Evolutionary conservation across 2,797 vertebrate species (phyloP), one percentile per base, ranked within the genome.

Genomic region (Micrastur ruficollis): DNA sequence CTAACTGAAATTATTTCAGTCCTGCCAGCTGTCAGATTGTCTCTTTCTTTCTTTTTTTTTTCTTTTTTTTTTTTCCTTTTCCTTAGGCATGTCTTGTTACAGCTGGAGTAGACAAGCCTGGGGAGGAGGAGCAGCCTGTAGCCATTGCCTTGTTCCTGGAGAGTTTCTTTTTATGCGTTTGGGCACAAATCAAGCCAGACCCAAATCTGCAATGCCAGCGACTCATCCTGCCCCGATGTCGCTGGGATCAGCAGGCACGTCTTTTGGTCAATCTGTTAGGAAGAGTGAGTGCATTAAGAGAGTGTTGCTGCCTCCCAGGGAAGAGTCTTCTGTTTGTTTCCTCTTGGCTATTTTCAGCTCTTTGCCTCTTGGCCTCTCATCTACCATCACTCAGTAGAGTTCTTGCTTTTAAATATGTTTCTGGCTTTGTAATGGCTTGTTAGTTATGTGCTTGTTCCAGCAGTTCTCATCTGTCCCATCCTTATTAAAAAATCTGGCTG

Each of bases 1-100:
- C 27, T 11, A 23, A n/a, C 71, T 34, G 36, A 55, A 75, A 18
- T 38, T 8, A 22, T 56, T 93, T 63, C 65, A 85, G n/a, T 32
- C 52, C 75, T 93, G 75, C 56, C 83, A 91, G 83, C 63, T 93
- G 67, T 85, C 81, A 55, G 66, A 47, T 18, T 68, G 7, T 5
- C 17, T 15, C 63, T n/a, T 14, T 50, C 32, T 76, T 12, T 21
- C 5, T 21, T 5, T 17, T 15, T 27, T 34, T 4, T 11, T 16
- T 5, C 21, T 32, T 29, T 31, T 78, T 49, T 11, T 59, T 17
- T 22, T 46, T 32, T 19, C 40, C 31, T 42, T 26, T 56, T 20
- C 19, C 20, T 16, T 15, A 5, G 47, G 32, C 0, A 0, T 79
- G 27, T 94, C 72, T 55, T 44, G 36, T 96, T 94, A 73, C 85